Percentiles rank a stretch among this genome's conserved stretches.
These are phyloP conservation scores for Andrena trimmerana DNA, from an alignment of 2,888 invertebrate species.

Conservation along the genomic window DNA sequence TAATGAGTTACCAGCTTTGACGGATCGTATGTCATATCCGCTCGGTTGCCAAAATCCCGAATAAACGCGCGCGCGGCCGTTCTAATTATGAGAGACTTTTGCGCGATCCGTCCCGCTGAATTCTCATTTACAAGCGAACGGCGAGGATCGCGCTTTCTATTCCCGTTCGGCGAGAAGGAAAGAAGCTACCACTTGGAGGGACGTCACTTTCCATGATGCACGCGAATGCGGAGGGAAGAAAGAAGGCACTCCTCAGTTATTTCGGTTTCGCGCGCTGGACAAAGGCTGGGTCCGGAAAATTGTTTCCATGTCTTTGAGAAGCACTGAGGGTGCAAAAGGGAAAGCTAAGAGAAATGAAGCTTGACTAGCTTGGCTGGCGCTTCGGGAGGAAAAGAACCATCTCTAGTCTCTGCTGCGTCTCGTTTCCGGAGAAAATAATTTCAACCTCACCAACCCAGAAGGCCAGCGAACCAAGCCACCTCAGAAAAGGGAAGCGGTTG, in stretches of 20 bases:
- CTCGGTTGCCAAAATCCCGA: conserved; percentile 47
- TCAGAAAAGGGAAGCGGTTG: neutral
- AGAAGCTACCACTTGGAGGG: conserved; percentile 3
- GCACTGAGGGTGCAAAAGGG: too few species aligned
- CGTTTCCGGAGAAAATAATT: too few species aligned
- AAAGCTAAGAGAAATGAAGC: too few species aligned
- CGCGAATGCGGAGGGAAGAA: conserved; percentile 3
- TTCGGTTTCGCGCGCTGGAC: conserved; percentile 1
- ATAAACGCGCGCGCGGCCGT: neutral
- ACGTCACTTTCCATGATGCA: conserved; percentile 9
- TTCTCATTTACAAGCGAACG: neutral
- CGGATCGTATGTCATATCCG: conserved; percentile 45
- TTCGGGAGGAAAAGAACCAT: too few species aligned
- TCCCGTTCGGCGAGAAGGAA: neutral
- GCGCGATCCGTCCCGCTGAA: neutral
- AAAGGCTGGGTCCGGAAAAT: neutral
- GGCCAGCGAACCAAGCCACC: neutral
- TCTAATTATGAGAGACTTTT: conserved; percentile 4
- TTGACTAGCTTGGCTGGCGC: too few species aligned
- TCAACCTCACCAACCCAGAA: too few species aligned
- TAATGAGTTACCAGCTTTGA: conserved; percentile 43
- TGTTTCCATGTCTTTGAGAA: too few species aligned
- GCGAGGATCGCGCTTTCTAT: conserved; percentile 3
- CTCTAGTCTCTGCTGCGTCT: too few species aligned
- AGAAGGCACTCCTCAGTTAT: conserved; percentile 28